A percentile compares a stretch with the other conserved stretches of the same genome.
These are phyloP conservation scores for Mesitornis unicolor DNA, from an alignment of 2,113 vertebrate species.

Conservation along the genomic window DNA sequence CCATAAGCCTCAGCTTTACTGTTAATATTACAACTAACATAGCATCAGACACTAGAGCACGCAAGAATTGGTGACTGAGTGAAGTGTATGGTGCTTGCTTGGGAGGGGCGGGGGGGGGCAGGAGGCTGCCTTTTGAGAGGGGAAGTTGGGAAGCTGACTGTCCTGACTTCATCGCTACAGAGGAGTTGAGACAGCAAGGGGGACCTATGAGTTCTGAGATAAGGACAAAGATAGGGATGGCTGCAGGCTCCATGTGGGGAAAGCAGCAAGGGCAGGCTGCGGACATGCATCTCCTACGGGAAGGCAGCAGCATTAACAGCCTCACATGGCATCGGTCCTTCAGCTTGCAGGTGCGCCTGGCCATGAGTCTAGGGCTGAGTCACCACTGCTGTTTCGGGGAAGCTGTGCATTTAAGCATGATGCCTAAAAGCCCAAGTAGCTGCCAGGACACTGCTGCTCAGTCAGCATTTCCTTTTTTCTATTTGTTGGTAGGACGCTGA, in stretches of 20 bases:
- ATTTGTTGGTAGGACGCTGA: not conserved
- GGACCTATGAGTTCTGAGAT: not conserved
- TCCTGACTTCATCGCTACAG: accelerated
- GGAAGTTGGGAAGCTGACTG: not conserved
- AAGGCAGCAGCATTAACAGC: accelerated
- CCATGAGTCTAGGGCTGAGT: not conserved
- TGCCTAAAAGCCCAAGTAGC: not conserved
- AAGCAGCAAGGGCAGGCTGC: accelerated
- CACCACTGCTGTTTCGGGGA: accelerated
- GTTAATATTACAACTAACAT: accelerated
- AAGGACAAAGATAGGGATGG: no score
- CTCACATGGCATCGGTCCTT: not conserved
- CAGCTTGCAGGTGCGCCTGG: accelerated
- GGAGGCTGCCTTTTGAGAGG: not conserved
- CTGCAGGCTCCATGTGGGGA: not conserved
- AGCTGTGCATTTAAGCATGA: not conserved
- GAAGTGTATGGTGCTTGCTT: not conserved
- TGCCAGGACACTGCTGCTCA: accelerated
- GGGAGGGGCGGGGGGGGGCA: accelerated
- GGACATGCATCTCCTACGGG: accelerated
- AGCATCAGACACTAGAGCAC: not conserved
- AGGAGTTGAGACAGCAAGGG: accelerated
- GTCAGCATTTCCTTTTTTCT: not conserved
- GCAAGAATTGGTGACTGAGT: not conserved
- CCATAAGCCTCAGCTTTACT: not conserved